Evolutionary conservation across 2,797 vertebrate genomes (phyloP).

Genomic region (Oryzias dopingdopingensis): DNA sequence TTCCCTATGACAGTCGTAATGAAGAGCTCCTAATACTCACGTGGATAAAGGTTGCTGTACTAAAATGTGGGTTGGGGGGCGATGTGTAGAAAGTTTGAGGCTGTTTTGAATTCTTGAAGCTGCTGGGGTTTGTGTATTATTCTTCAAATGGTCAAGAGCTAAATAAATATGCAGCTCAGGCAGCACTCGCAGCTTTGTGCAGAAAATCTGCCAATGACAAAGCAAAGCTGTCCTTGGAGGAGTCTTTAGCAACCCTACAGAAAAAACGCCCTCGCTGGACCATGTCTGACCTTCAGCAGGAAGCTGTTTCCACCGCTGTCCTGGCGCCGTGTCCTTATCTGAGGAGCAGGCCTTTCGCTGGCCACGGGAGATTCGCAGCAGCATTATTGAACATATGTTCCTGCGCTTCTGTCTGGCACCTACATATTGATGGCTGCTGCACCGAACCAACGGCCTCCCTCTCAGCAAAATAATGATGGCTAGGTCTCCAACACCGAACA

Average conservation of each 20-base stretch:
- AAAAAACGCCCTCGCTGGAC: slow-evolving; percentile 6
- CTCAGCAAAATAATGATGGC: slow-evolving; percentile 35
- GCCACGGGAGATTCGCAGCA: slow-evolving; percentile 43
- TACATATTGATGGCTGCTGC: slow-evolving; percentile 50
- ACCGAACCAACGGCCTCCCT: slow-evolving; percentile 53
- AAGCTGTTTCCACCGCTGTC: slow-evolving; percentile 33
- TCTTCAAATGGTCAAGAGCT: neutral
- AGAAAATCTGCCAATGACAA: slow-evolving; percentile 19
- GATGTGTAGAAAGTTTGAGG: slow-evolving; percentile 5
- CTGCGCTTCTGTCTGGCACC: slow-evolving; percentile 53
- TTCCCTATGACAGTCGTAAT: slow-evolving; percentile 57
- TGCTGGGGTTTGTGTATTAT: slow-evolving; percentile 5
- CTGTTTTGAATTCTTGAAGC: slow-evolving; percentile 4
- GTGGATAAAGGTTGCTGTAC: slow-evolving; percentile 37
- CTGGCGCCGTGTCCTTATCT: slow-evolving; percentile 31
- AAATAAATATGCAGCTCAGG: slow-evolving; percentile 9
- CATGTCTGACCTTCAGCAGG: slow-evolving; percentile 45
- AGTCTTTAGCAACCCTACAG: slow-evolving; percentile 19
- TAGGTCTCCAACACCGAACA: slow-evolving; percentile 27
- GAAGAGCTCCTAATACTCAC: slow-evolving; percentile 34
- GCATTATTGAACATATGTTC: slow-evolving; percentile 45
- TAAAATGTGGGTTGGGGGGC: slow-evolving; percentile 17
- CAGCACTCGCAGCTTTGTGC: slow-evolving; percentile 1
- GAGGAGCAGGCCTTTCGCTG: slow-evolving; percentile 35
- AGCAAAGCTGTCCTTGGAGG: slow-evolving; percentile 6